phyloP scores from a whole-genome alignment of 2,888 invertebrate genomes.

The Orthonychiurus folsomi region DNA sequence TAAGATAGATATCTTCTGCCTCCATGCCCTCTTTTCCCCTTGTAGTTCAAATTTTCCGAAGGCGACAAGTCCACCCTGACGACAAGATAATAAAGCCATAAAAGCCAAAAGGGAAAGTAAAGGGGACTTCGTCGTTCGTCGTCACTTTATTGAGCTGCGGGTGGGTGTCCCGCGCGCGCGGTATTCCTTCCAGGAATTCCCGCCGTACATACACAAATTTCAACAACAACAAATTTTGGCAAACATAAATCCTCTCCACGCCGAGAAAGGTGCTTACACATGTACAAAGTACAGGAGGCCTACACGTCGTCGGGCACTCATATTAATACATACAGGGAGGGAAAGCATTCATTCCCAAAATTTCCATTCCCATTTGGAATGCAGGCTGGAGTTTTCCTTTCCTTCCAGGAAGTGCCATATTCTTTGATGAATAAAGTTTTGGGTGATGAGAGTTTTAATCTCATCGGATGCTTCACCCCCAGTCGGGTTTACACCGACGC shows the following conservation, averaged over 20 bases:
- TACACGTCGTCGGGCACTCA: too few species aligned
- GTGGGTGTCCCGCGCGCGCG: neutral
- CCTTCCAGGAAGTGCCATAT: neutral
- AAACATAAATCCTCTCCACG: neutral
- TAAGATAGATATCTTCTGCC: too few species aligned
- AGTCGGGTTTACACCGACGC: too few species aligned
- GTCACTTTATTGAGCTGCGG: neutral
- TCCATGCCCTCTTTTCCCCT: too few species aligned
- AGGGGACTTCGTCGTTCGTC: neutral
- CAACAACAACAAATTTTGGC: too few species aligned
- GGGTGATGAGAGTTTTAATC: neutral
- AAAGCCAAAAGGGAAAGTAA: neutral
- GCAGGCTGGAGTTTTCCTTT: neutral
- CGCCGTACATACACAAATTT: too few species aligned
- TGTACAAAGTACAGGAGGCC: too few species aligned
- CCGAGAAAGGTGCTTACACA: too few species aligned
- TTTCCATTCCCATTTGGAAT: neutral
- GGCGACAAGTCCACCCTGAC: neutral
- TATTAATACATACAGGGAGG: neutral
- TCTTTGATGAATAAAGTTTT: conserved; percentile 1
- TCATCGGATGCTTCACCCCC: neutral
- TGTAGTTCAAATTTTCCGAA: neutral
- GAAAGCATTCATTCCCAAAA: neutral
- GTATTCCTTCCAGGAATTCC: neutral
- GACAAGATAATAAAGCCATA: neutral